Conservation (phyloP, 2,888 invertebrate genomes). For the Adineta ricciae region DNA sequence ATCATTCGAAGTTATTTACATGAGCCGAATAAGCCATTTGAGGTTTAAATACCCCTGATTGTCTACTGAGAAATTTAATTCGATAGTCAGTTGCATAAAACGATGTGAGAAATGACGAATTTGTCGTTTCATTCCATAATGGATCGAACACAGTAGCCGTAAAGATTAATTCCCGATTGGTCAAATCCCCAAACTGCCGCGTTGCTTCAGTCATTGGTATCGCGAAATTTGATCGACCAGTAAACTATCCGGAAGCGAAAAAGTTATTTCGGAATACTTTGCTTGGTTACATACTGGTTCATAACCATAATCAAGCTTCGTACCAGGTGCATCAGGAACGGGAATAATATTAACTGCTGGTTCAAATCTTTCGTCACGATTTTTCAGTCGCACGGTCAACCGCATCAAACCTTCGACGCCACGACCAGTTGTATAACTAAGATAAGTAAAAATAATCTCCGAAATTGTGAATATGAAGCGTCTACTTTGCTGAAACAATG, state of each 20-base stretch:
- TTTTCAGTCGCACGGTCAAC: neutral
- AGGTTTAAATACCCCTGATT: slow-evolving; percentile 86
- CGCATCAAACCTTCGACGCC: neutral
- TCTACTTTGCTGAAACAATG: slow-evolving; percentile 26
- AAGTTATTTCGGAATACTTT: neutral
- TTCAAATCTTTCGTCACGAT: neutral
- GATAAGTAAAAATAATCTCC: no score
- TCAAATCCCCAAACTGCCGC: slow-evolving; percentile 34
- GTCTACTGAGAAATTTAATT: slow-evolving; percentile 68
- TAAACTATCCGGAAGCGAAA: neutral
- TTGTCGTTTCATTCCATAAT: slow-evolving; percentile 44
- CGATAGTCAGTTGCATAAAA: slow-evolving; percentile 68
- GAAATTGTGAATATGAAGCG: neutral
- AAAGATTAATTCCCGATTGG: slow-evolving; percentile 41
- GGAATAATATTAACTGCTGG: slow-evolving; percentile 4
- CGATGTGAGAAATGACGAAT: slow-evolving; percentile 72
- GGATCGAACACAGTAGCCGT: slow-evolving; percentile 47
- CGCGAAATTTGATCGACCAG: neutral
- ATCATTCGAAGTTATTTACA: no score
- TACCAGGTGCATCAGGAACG: neutral
- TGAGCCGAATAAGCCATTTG: slow-evolving; percentile 78
- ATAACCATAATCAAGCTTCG: slow-evolving; percentile 6
- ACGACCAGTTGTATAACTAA: slow-evolving; percentile 20
- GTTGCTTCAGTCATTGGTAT: neutral
- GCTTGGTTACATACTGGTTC: neutral